These are phyloP conservation scores for Microctonus aethiopoides DNA, from an alignment of 2,888 invertebrate genomes.

Conservation along the genomic window DNA sequence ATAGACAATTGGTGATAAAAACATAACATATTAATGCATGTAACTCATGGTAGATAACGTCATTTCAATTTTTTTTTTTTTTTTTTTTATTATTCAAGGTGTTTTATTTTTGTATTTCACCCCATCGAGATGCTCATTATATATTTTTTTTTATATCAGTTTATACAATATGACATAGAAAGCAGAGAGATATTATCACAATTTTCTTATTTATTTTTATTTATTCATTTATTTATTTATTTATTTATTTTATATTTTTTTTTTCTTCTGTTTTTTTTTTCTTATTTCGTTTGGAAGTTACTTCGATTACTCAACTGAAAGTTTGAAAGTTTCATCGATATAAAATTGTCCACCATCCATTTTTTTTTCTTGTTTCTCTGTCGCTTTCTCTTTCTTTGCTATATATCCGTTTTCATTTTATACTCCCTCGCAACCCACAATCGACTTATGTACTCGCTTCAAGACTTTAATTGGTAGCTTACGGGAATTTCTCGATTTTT, in stretches of 20 bases:
- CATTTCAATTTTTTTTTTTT: neutral
- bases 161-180: too few species aligned
- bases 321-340: neutral
- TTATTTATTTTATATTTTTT: too few species aligned
- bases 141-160: neutral
- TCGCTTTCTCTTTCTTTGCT: neutral
- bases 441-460: neutral
- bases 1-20: neutral
- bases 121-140: neutral
- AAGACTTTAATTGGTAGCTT: slow-evolving; percentile 3
- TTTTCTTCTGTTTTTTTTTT: too few species aligned
- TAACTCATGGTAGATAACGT: neutral
- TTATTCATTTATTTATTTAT: neutral
- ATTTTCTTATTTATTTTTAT: neutral
- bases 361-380: neutral
- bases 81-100: neutral
- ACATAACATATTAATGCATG: neutral
- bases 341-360: neutral
- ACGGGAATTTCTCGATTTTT: slow-evolving; percentile 2
- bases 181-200: neutral
- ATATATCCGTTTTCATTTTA: neutral
- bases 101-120: neutral
- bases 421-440: neutral
- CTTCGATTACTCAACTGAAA: neutral
- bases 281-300: neutral